Base-by-base conservation (phyloP, 2,888 invertebrate genomes). In the Platerodrilus igneus region DNA sequence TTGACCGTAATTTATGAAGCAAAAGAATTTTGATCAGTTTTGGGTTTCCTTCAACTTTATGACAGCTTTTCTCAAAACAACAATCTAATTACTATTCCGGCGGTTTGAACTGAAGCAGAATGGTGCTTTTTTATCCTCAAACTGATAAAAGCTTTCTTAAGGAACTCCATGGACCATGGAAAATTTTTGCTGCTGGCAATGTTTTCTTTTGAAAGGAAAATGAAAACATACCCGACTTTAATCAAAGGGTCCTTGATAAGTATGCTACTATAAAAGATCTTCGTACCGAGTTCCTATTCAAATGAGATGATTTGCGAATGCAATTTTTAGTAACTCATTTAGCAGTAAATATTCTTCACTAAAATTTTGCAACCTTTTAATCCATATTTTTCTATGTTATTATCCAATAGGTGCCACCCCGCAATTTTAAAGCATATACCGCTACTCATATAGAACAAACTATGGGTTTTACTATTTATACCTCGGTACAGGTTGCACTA, bases 71-170 rank as follows among this genome's bases (percentile, higher is more conserved):
- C 11, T 2, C 15, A n/a, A n/a, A n/a, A n/a, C n/a, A n/a, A n/a
- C n/a, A n/a, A 27, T 3, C 9, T 33, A 9, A 22, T 25, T 21
- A 33, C 33, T 3, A 34, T 17, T 2, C 34, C n/a, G n/a, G n/a
- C n/a, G 34, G 13, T 26, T 19, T 18, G 26, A 6, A 13, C 26
- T 10, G 34, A 34, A 33, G 33, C 33, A 9, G 33, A 33, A 25
- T 17, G n/a, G n/a, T n/a, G 33, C 10, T 33, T 33, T 33, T 25
- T 26, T 8, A 34, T 26, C 4, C 13, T 34, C 3, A 18, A 25
- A 21, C 23, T 22, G 1, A 23, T 33, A 2, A 22, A 33, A 9
- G 25, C 33, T n/a, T 5, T 33, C 11, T 9, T 33, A 11, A 33
- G 33, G n/a, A 33, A 33, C 9, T 8, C 33, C 4, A 33, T 16